A percentile compares a stretch with the other conserved stretches of the same genome.
Evolutionary conservation across 2,113 vertebrate species (phyloP).

Genomic region (Hemichromis elongatus): DNA sequence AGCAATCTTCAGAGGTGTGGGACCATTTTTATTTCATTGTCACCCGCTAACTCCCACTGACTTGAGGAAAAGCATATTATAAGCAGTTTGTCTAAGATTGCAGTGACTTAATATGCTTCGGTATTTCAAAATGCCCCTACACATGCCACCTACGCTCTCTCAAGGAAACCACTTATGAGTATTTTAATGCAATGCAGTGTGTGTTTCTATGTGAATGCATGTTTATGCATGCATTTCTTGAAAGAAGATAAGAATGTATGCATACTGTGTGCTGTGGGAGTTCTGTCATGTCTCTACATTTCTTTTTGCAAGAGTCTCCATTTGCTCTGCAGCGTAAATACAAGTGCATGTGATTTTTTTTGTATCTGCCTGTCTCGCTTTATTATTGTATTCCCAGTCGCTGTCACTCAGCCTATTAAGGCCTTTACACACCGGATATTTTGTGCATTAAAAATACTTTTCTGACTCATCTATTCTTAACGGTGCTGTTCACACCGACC

Average conservation of each 20-base stretch:
- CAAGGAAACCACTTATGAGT: conserved; percentile 1
- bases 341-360: not conserved
- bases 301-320: not conserved
- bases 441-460: not conserved
- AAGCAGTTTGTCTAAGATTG: not conserved
- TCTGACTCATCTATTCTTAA: not conserved
- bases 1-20: not conserved
- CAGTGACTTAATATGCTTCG: not conserved
- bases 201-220: not conserved
- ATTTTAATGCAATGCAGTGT: not conserved
- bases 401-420: conserved; percentile 14
- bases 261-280: not conserved
- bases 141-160: conserved; percentile 27
- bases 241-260: not conserved
- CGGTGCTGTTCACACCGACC: not conserved
- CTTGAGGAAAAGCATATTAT: conserved; percentile 16
- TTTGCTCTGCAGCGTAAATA: not conserved
- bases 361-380: not conserved
- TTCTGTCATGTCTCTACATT: not conserved
- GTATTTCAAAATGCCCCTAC: conserved; percentile 4
- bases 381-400: not conserved
- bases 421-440: not conserved
- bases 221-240: not conserved
- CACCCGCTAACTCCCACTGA: conserved; percentile 21
- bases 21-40: not conserved